A percentile compares a stretch with the other conserved stretches of the same genome.
Evolutionary conservation across 2,797 vertebrate species (phyloP).

Genomic region (Argyrosomus regius): DNA sequence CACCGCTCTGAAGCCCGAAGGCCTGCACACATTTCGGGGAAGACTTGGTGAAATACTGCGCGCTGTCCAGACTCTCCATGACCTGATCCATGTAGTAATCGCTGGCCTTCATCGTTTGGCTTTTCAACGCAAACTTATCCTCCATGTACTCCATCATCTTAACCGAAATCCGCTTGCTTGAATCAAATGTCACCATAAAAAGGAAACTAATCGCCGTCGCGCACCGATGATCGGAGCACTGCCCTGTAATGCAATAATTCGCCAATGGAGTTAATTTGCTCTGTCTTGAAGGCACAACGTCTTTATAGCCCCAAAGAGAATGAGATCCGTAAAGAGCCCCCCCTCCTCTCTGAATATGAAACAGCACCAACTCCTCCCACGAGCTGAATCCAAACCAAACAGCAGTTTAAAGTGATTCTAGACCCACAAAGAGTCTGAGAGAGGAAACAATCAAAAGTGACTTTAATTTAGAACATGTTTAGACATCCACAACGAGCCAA

Average conservation of each 20-base stretch:
- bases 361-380: slow-evolving; percentile 90
- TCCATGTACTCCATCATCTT: slow-evolving; percentile 97
- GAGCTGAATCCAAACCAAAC: slow-evolving; percentile 64
- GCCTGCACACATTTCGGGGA: slow-evolving; percentile 91
- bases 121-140: slow-evolving; percentile 95
- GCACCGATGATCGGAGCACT: slow-evolving; percentile 32
- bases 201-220: slow-evolving; percentile 20
- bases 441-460: slow-evolving; percentile 69
- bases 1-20: slow-evolving; percentile 90
- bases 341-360: slow-evolving; percentile 88
- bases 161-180: slow-evolving; percentile 49
- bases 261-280: slow-evolving; percentile 84
- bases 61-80: slow-evolving; percentile 95
- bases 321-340: slow-evolving; percentile 84
- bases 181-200: slow-evolving; percentile 69
- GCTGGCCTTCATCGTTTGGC: slow-evolving; percentile 88
- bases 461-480: slow-evolving; percentile 71
- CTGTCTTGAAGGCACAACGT: slow-evolving; percentile 86
- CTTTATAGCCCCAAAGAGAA: slow-evolving; percentile 91
- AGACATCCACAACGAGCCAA: slow-evolving; percentile 47
- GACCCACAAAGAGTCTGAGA: slow-evolving; percentile 35
- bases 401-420: slow-evolving; percentile 54
- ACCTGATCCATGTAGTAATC: slow-evolving; percentile 98
- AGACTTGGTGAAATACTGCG: slow-evolving; percentile 93
- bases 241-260: slow-evolving; percentile 61